Base-by-base conservation (phyloP, 2,797 vertebrate genomes). In the Novumbra hubbsi region DNA sequence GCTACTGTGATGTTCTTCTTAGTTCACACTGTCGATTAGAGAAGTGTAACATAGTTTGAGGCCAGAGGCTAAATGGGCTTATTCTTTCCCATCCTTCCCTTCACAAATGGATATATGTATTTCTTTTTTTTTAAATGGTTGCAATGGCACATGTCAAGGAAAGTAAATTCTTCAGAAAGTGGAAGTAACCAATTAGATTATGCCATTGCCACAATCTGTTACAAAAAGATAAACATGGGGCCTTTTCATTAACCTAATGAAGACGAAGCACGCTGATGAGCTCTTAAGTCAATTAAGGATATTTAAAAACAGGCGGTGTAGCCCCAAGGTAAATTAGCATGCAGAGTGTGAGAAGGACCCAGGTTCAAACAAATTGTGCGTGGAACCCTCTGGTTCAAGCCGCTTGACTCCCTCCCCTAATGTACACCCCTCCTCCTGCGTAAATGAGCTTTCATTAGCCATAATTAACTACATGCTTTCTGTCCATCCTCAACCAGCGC, bases 231-330 rank as follows among this genome's bases (percentile, higher is more conserved):
- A 91, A 93, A 93, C 92, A 94, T 85, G 88, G 87, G 90, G 89
- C 89, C 91, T 92, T 93, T 93, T 94, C 93, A 93, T 94, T 94
- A 94, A 92, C 91, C 89, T 93, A 94, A 94, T 94, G 93, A 94
- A 93, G 92, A 94, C 91, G 81, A 90, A 93, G 88, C 87, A 87
- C 86, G 80, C 84, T 92, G 92, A 93, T 91, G 91, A 93, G 93
- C 91, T 93, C 89, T 93, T 92, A 94, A 93, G 91, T 92, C 92
- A 93, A 93, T 94, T 93, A 93, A 93, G 91, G 89, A 93, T 94
- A 94, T 94, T 93, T 93, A 90, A 92, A 90, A 92, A 92, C 91
- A 92, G 90, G 90, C 89, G 88, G 89, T 81, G 85, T 83, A 87
- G 90, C 91, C 90, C 90, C 88, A 85, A 92, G 91, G 90, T 91